Base-by-base conservation (phyloP, 2,113 vertebrate species). In the Chloropsis cyanopogon region DNA sequence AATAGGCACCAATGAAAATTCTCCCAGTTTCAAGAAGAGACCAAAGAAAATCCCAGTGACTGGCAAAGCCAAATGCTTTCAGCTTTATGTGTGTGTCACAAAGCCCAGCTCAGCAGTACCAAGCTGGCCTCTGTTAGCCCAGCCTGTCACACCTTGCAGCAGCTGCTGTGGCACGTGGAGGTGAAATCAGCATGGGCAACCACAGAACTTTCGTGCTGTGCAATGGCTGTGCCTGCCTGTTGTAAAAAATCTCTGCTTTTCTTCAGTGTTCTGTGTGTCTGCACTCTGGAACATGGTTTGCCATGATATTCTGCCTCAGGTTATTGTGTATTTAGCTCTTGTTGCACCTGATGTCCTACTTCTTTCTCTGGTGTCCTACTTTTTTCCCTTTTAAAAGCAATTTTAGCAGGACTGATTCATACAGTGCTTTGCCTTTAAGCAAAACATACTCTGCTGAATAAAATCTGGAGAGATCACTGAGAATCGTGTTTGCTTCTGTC, bases 391-490 rank as follows among this genome's bases (percentile, higher is more conserved):
- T 76, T 54, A 28, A 89, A 86, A 88, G 56, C 23, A 33, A 65
- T 89, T 86, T 87, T 50, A 56, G 44, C 33, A 7, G 50, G 59
- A 66, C 49, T 39, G 52, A n/a, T 56, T 70, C 91, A 72, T 52
- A 49, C 82, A 82, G 64, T 78, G 86, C 95, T 97, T 96, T 94
- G 90, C 53, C 60, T 89, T 82, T 89, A 73, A 92, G 86, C 33
- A 78, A 93, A 92, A 80, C 17, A 52, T 64, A 3, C 4, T 35
- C 14, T 71, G 25, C 83, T 61, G 42, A 95, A 88, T 93, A 70
- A 79, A 63, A 79, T 41, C 72, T 53, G 47, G 89, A 90, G 65
- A 75, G 39, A 49, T 31, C 91, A 25, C 83, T 86, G 39, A 13
- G 53, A 76, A 52, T 83, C 1, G 0, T 5, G 50, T 93, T 83